Conservation (phyloP, 2,797 vertebrate species). For the Smutsia gigantea region DNA sequence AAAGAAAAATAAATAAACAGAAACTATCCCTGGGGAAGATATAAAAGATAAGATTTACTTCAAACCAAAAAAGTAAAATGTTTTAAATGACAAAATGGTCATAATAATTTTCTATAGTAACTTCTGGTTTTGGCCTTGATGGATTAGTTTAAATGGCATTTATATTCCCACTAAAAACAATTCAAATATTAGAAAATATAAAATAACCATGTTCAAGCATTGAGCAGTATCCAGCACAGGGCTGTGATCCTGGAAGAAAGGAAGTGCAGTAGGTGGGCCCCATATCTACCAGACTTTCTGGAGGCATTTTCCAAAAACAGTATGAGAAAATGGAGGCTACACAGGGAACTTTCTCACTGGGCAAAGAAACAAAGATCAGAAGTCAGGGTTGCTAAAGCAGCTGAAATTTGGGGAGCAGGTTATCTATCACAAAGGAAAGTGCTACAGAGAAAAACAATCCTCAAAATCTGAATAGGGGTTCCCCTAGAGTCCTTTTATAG, state of each 20-base stretch:
- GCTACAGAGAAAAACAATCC: not conserved
- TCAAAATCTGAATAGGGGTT: not conserved
- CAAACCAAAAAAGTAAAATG: not conserved
- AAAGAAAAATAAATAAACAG: not conserved
- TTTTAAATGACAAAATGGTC: not conserved
- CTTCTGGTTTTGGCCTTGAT: not conserved
- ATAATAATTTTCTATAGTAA: not conserved
- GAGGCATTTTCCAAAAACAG: not conserved
- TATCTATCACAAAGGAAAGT: not conserved
- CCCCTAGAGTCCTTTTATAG: not conserved
- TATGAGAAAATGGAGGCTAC: not conserved
- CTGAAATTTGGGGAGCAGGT: not conserved
- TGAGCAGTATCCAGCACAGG: not conserved
- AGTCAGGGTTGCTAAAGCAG: not conserved
- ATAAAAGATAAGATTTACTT: not conserved
- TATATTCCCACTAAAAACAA: not conserved
- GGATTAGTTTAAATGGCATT: not conserved
- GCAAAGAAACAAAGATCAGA: not conserved
- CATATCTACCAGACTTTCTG: not conserved
- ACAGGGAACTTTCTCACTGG: not conserved
- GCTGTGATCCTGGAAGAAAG: not conserved
- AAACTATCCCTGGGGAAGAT: not conserved
- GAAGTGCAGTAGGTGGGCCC: not conserved
- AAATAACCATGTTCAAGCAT: not conserved
- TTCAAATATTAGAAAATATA: not conserved